Percentiles rank a stretch among this genome's conserved stretches.
Evolutionary conservation across 2,888 invertebrate genomes (phyloP).

Genomic region (Galerucella pusilla): DNA sequence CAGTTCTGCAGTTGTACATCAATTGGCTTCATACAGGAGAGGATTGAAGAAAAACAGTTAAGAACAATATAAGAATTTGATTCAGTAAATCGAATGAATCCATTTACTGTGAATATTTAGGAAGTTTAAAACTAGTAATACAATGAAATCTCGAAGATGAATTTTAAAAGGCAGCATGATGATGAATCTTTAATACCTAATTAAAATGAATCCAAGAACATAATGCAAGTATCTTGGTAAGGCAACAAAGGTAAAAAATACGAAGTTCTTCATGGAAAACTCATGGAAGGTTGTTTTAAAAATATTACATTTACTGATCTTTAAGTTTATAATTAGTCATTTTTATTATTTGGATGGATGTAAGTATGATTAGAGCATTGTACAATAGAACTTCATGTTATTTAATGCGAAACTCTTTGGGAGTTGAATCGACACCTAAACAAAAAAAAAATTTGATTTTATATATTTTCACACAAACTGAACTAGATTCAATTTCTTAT

Average conservation of each 20-base stretch:
- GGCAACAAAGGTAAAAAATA: slow-evolving; percentile 40
- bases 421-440: background rate
- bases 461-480: background rate
- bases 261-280: slow-evolving; percentile 39
- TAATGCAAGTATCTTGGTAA: slow-evolving; percentile 35
- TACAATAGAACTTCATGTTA: slow-evolving; percentile 33
- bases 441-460: background rate
- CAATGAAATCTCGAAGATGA: slow-evolving; percentile 3
- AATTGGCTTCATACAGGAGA: background rate
- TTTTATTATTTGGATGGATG: slow-evolving; percentile 39
- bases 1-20: background rate
- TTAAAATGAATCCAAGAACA: slow-evolving; percentile 16
- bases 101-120: background rate
- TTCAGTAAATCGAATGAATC: background rate
- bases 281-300: slow-evolving; percentile 44
- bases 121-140: background rate
- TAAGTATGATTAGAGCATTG: slow-evolving; percentile 31
- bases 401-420: slow-evolving; percentile 13
- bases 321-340: slow-evolving; percentile 39
- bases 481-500: background rate
- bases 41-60: background rate
- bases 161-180: slow-evolving; percentile 47
- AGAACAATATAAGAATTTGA: slow-evolving; percentile 2
- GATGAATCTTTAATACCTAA: slow-evolving; percentile 43
- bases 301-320: slow-evolving; percentile 40